Evolutionary conservation across 1,140 invertebrate genomes (phyloP).

Genomic region (Diachasma alloeum): DNA sequence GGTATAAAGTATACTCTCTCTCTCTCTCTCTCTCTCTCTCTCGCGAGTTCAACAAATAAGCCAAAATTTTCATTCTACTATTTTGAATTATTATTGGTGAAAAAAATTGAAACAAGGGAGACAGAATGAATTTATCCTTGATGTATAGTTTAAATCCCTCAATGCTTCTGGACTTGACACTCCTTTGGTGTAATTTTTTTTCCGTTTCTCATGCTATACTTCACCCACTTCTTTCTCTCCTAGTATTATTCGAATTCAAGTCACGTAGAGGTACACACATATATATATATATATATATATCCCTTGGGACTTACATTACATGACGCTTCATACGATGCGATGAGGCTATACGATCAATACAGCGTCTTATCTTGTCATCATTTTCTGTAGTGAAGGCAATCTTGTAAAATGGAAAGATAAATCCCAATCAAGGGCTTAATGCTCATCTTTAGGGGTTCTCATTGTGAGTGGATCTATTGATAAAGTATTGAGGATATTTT

Average conservation of each 20-base stretch:
- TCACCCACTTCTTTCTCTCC: not conserved
- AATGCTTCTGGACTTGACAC: not conserved
- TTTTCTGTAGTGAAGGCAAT: not conserved
- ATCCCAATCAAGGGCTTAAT: not conserved
- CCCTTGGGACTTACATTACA: slow-evolving; percentile 11
- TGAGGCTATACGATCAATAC: slow-evolving; percentile 21
- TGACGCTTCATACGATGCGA: slow-evolving; percentile 10
- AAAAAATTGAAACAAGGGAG: not conserved
- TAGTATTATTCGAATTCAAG: slow-evolving; percentile 3
- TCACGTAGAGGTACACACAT: slow-evolving; percentile 21
- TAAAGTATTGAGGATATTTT: not conserved
- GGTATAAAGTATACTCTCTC: not conserved
- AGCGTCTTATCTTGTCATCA: slow-evolving; percentile 30
- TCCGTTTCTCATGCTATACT: not conserved
- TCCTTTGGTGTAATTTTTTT: not conserved
- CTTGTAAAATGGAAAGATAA: not conserved
- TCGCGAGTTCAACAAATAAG: not conserved
- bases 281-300: not conserved
- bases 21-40: not conserved
- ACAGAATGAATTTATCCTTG: not conserved
- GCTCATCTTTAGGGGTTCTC: not conserved
- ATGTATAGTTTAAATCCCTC: not conserved
- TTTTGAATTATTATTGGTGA: not conserved
- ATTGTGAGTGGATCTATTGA: not conserved
- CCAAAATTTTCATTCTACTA: not conserved